Base-by-base conservation (phyloP, 2,797 vertebrate genomes). In the Melanotaenia pygmaea region DNA sequence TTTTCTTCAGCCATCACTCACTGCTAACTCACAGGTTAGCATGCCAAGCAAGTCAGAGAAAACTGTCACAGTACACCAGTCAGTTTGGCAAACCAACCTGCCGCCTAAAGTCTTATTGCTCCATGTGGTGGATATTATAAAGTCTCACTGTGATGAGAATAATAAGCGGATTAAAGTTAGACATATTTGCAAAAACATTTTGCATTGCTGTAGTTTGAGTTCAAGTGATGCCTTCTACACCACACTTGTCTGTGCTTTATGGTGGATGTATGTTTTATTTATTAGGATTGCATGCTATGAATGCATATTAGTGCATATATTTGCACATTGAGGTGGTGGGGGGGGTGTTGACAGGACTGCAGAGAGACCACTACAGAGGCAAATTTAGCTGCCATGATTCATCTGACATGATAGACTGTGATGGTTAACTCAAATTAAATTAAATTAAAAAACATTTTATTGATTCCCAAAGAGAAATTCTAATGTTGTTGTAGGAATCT, bases 1-100 rank as follows among this genome's bases (percentile, higher is more conserved):
- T 87, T 85, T 74, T 76, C 88, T 86, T 85, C 90, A 90, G 88
- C 92, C 89, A 85, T 85, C 86, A 67, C 82, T 88, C 83, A 80
- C 72, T 80, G 86, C 90, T 91, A 88, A 88, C 78, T 88, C 86
- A 90, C 88, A 81, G 89, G 89, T 90, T 83, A 89, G 80, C 80
- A 67, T 83, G 90, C 90, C 89, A 90, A 85, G 72, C 74, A 71
- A 90, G 84, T 88, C 82, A 85, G 80, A 87, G 81, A 74, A 79
- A 85, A 83, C 80, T 84, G 86, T 90, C 89, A 90, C 87, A 77
- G 82, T 79, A 83, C 76, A 85, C 53, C 76, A 80, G 78, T 80
- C 69, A 64, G 58, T 67, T 79, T 85, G 86, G 81, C 82, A 75
- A 79, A 60, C n/a, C 30, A 40, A 60, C 67, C 67, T 74, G 73